These are phyloP conservation scores for Arctopsyche grandis DNA, from an alignment of 1,140 invertebrate species.

Conservation along the genomic window DNA sequence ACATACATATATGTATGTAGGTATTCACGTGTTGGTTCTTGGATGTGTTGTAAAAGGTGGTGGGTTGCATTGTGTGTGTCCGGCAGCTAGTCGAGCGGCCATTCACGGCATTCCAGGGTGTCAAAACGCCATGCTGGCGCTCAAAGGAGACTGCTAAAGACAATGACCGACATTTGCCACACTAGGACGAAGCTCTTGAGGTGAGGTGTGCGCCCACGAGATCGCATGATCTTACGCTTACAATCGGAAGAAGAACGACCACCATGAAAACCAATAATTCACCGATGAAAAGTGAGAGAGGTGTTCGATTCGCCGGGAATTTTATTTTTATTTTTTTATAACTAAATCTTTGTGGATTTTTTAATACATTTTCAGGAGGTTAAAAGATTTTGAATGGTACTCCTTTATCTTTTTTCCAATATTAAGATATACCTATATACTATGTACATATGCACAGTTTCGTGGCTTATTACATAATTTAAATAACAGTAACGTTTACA, in stretches of 20 bases:
- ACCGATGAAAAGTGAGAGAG: not conserved
- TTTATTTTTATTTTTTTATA: too few relatives aligned
- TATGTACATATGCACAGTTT: too few relatives aligned
- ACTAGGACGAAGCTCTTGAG: not conserved
- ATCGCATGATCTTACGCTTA: not conserved
- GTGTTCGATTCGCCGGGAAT: too few relatives aligned
- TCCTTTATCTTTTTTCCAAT: too few relatives aligned
- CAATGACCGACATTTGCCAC: conserved; percentile 15
- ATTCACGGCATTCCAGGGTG: conserved; percentile 34
- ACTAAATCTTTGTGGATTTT: too few relatives aligned
- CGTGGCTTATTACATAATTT: too few relatives aligned
- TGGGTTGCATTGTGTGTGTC: conserved; percentile 19
- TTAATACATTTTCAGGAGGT: too few relatives aligned
- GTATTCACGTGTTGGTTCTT: not conserved
- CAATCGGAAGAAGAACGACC: not conserved
- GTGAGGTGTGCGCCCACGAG: not conserved
- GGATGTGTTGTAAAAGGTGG: not conserved
- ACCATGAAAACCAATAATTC: not conserved
- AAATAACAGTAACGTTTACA: too few relatives aligned
- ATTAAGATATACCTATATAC: too few relatives aligned
- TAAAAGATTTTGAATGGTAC: too few relatives aligned
- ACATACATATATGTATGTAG: not conserved
- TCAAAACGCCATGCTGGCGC: conserved; percentile 30
- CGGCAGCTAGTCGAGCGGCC: not conserved
- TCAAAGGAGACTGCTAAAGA: not conserved